Conservation (phyloP, 2,113 vertebrate genomes). For the Eulacestoma nigropectus region DNA sequence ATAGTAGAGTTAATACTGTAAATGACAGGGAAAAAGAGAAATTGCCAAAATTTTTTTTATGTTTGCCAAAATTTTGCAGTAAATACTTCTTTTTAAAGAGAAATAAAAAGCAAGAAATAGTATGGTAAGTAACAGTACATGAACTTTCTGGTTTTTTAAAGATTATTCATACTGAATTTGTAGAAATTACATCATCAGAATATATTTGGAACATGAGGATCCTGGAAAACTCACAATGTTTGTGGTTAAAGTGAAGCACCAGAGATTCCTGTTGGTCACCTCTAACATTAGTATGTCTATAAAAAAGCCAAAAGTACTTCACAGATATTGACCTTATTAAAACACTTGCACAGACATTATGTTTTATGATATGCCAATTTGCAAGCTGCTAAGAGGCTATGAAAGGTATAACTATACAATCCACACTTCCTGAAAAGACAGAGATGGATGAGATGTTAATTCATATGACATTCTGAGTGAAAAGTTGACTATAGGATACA, state of each 20-base stretch:
- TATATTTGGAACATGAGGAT: background rate
- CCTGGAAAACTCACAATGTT: background rate
- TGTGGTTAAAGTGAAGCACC: background rate
- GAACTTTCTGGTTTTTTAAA: background rate
- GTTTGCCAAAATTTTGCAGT: background rate
- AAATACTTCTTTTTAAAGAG: background rate
- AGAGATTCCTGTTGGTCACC: background rate
- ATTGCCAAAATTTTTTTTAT: too few species aligned
- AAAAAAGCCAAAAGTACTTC: background rate
- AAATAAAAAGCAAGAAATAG: background rate
- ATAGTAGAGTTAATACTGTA: background rate
- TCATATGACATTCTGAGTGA: background rate
- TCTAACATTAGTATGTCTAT: background rate
- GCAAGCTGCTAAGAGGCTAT: background rate
- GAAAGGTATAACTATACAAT: background rate
- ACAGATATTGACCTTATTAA: background rate
- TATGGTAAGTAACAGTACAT: background rate
- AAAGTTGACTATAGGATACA: background rate
- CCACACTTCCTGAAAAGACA: background rate
- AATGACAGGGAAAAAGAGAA: background rate
- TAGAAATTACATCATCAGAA: background rate
- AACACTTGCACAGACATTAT: background rate
- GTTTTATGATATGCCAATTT: background rate
- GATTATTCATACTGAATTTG: background rate
- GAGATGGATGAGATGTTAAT: background rate